A percentile compares a stretch with the other conserved stretches of the same genome.
Evolutionary conservation across 2,888 invertebrate species (phyloP).

Genomic region (Drosophila kambysellisi): DNA sequence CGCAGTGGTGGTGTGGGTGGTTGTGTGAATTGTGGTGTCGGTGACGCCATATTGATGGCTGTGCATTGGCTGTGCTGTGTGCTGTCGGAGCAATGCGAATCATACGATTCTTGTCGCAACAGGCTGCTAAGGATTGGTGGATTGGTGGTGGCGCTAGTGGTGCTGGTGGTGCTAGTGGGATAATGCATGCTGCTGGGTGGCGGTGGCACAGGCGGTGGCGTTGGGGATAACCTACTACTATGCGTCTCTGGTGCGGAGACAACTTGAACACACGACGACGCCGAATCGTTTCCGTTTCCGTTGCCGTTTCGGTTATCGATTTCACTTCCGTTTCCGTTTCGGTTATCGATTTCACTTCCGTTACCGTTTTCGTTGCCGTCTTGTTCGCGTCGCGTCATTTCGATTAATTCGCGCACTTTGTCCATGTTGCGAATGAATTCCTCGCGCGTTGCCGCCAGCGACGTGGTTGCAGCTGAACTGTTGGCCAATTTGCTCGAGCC

Average conservation of each 20-base stretch:
- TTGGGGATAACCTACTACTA: slow-evolving; percentile 48
- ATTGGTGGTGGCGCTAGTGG: slow-evolving; percentile 17
- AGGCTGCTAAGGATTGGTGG: slow-evolving; percentile 15
- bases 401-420: slow-evolving; percentile 83
- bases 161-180: slow-evolving; percentile 21
- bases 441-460: slow-evolving; percentile 76
- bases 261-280: slow-evolving; percentile 8
- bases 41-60: slow-evolving; percentile 85
- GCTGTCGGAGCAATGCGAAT: slow-evolving; percentile 88
- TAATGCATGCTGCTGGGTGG: slow-evolving; percentile 50
- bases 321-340: background rate
- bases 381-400: slow-evolving; percentile 71
- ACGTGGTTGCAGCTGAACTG: slow-evolving; percentile 66
- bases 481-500: slow-evolving; percentile 53
- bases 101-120: slow-evolving; percentile 87
- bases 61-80: slow-evolving; percentile 89
- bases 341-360: slow-evolving; percentile 8
- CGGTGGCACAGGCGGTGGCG: slow-evolving; percentile 70
- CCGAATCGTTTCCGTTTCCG: background rate
- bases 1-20: slow-evolving; percentile 12
- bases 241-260: slow-evolving; percentile 18
- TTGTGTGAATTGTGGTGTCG: slow-evolving; percentile 34
- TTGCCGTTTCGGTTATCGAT: background rate
- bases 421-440: slow-evolving; percentile 80
- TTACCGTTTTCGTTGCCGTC: slow-evolving; percentile 18